phyloP scores from a whole-genome alignment of 2,113 vertebrate species.

The Mus musculus region GRCm39 chr17:72234001-72234500 shows the following conservation, averaged over 20 bases:
- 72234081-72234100: not conserved
- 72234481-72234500: too few relatives aligned
- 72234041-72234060: not conserved
- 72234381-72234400: not conserved
- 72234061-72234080: not conserved
- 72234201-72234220: not conserved
- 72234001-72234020: not conserved
- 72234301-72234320: too few relatives aligned
- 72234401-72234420: not conserved
- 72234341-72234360: not conserved
- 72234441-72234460: not conserved
- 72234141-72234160: not conserved
- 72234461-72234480: not conserved
- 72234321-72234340: not conserved
- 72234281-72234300: not conserved
- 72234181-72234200: conserved; percentile 24
- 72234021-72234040: not conserved
- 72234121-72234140: too few relatives aligned
- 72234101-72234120: too few relatives aligned
- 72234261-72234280: not conserved
- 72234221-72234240: not conserved
- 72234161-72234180: not conserved
- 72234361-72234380: too few relatives aligned
- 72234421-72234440: too few relatives aligned
- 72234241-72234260: not conserved